Evolutionary conservation across 2,888 invertebrate species (phyloP).

Genomic region (Nephrotoma appendiculata): DNA sequence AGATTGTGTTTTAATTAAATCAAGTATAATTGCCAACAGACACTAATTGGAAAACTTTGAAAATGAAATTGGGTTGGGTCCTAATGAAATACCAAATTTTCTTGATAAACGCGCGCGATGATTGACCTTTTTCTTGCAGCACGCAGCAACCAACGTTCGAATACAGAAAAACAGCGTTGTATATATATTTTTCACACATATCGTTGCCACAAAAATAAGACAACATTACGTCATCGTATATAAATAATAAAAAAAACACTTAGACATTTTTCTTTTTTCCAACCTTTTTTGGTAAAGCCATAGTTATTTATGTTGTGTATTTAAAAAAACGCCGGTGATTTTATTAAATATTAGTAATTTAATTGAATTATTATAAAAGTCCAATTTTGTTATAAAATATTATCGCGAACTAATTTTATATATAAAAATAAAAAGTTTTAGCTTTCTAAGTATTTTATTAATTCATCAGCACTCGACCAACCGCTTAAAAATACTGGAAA

Average conservation of each 20-base stretch:
- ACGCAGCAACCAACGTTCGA: neutral
- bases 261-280: neutral
- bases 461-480: neutral
- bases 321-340: neutral
- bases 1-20: neutral
- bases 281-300: neutral
- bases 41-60: neutral
- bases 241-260: neutral
- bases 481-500: neutral
- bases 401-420: neutral
- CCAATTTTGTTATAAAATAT: neutral
- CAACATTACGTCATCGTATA: neutral
- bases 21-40: neutral
- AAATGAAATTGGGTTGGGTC: neutral
- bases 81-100: neutral
- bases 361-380: neutral
- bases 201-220: neutral
- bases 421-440: neutral
- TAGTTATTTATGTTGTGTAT: neutral
- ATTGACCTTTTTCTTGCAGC: neutral
- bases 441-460: neutral
- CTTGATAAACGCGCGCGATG: neutral
- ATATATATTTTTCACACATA: neutral
- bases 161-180: neutral
- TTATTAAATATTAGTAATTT: neutral